Percentiles rank a stretch among this genome's conserved stretches.
Evolutionary conservation across 2,113 vertebrate species (phyloP).

Genomic region (Passer montanus): DNA sequence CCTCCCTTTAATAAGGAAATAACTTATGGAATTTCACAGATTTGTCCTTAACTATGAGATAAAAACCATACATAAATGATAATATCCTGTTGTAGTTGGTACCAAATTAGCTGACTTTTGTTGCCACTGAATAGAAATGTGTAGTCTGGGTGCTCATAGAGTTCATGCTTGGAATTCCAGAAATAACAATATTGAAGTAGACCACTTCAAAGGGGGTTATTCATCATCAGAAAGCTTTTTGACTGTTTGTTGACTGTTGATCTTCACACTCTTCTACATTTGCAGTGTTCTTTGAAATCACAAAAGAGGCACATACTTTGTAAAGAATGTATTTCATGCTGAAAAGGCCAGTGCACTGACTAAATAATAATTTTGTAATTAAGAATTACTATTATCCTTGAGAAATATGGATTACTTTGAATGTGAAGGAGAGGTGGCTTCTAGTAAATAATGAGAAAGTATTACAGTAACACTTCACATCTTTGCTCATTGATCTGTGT

Average conservation of each 20-base stretch:
- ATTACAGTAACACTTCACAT: not conserved
- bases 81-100: conserved; percentile 55
- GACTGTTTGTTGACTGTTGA: conserved; percentile 10
- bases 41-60: conserved; percentile 22
- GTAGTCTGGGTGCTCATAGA: conserved; percentile 27
- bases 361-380: not conserved
- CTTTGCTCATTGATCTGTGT: not conserved
- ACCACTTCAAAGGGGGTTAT: conserved; percentile 43
- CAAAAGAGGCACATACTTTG: not conserved
- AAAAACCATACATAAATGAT: conserved; percentile 41
- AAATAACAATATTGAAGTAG: conserved; percentile 47
- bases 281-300: conserved; percentile 27
- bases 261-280: not conserved
- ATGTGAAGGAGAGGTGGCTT: not conserved
- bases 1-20: conserved; percentile 27
- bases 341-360: not conserved
- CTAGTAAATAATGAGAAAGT: not conserved
- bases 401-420: not conserved
- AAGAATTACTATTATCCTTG: not conserved
- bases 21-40: conserved; percentile 46
- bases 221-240: not conserved
- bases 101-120: conserved; percentile 46
- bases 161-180: conserved; percentile 61
- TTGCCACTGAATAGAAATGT: conserved; percentile 46
- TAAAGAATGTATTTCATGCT: not conserved